Percentiles rank a stretch among this genome's conserved stretches.
phyloP scores from a whole-genome alignment of 2,888 invertebrate genomes.

The Leptinotarsa peninsularis region DNA sequence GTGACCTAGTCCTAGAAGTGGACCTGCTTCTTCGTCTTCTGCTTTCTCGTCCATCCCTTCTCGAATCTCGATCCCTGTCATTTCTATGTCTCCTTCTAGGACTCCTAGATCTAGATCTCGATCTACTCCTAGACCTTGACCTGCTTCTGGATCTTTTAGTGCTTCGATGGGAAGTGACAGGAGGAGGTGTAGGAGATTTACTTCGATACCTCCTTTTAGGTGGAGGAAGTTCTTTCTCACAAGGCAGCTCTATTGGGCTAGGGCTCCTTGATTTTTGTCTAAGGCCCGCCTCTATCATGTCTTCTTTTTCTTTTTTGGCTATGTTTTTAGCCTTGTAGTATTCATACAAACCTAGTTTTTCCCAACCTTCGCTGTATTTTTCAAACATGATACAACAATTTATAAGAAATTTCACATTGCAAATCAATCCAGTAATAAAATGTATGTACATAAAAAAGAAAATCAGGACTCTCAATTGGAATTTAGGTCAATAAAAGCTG shows the following conservation, averaged over 20 bases:
- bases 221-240: slow-evolving; percentile 79
- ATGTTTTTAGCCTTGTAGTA: slow-evolving; percentile 97
- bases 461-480: slow-evolving; percentile 17
- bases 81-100: slow-evolving; percentile 64
- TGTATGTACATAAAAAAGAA: slow-evolving; percentile 15
- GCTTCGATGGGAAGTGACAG: slow-evolving; percentile 45
- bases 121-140: slow-evolving; percentile 62
- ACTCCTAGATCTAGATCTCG: slow-evolving; percentile 67
- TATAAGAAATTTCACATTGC: slow-evolving; percentile 38
- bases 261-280: slow-evolving; percentile 82
- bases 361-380: slow-evolving; percentile 91
- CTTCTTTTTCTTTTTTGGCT: slow-evolving; percentile 89
- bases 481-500: not conserved
- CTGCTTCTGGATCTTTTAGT: slow-evolving; percentile 37
- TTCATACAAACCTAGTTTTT: slow-evolving; percentile 96
- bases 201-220: slow-evolving; percentile 82
- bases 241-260: slow-evolving; percentile 79
- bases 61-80: slow-evolving; percentile 60
- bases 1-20: slow-evolving; percentile 60
- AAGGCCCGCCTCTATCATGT: slow-evolving; percentile 79
- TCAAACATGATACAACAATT: slow-evolving; percentile 37
- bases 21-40: slow-evolving; percentile 66
- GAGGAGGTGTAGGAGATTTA: slow-evolving; percentile 67
- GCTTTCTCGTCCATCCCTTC: slow-evolving; percentile 50
- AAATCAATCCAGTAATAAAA: slow-evolving; percentile 20